Percentiles rank a stretch among this genome's conserved stretches.
Evolutionary conservation across 2,797 vertebrate genomes (phyloP).

Genomic region (Todus mexicanus): DNA sequence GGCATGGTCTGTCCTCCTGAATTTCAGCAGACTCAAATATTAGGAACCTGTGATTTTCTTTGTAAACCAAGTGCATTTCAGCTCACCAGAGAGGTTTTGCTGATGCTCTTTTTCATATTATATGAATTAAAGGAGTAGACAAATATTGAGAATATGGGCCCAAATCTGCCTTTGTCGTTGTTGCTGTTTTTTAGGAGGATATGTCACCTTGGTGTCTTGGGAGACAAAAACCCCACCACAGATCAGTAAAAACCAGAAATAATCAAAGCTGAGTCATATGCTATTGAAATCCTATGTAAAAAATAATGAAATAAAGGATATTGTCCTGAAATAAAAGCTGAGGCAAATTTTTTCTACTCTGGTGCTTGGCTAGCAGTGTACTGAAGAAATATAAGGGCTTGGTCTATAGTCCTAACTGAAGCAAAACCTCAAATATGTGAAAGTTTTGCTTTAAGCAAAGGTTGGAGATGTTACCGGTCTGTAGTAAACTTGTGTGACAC

Average conservation of each 20-base stretch:
- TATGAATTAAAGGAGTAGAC: not conserved
- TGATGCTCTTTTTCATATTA: not conserved
- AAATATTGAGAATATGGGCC: not conserved
- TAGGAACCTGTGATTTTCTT: not conserved
- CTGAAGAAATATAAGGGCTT: not conserved
- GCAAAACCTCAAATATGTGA: not conserved
- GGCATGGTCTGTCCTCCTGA: not conserved
- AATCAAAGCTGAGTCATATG: accelerated
- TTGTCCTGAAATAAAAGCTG: not conserved
- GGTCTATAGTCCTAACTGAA: not conserved
- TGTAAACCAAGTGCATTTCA: not conserved
- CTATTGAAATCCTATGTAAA: not conserved
- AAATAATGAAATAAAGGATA: not conserved
- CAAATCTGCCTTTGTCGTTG: not conserved
- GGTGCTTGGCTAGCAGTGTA: not conserved
- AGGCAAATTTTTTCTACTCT: not conserved
- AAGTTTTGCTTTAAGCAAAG: not conserved
- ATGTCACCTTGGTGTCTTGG: not conserved
- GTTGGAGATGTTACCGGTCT: not conserved
- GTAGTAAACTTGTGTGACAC: not conserved
- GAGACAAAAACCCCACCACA: not conserved
- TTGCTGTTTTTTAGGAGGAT: not conserved
- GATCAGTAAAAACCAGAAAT: not conserved
- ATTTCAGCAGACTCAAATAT: not conserved
- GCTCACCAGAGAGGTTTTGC: not conserved